phyloP scores from a whole-genome alignment of 2,797 vertebrate genomes.

The Merluccius polli region DNA sequence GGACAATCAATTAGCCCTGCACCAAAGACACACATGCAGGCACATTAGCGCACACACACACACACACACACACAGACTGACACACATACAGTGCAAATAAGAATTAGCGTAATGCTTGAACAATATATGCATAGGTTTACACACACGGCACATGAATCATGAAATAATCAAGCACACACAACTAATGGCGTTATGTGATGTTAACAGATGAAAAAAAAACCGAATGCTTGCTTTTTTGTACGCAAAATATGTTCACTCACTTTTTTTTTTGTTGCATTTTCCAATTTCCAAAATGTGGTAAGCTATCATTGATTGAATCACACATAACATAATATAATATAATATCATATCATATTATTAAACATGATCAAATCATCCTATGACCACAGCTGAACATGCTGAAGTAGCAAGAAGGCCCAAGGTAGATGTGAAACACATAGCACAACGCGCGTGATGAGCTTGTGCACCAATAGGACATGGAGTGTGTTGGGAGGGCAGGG shows the following conservation, averaged over 20 bases:
- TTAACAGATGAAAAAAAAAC: background rate
- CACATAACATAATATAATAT: background rate
- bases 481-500: background rate
- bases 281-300: background rate
- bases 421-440: background rate
- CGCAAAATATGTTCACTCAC: background rate
- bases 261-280: background rate
- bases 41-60: background rate
- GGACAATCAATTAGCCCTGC: slow-evolving; percentile 67
- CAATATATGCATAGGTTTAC: background rate
- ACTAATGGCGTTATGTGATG: background rate
- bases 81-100: background rate
- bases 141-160: background rate
- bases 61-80: background rate
- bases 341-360: background rate
- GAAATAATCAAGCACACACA: background rate
- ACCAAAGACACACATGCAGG: slow-evolving; percentile 21
- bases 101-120: background rate
- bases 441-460: too few species aligned
- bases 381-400: background rate
- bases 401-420: background rate
- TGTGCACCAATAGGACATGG: background rate
- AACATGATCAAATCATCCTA: background rate
- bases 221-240: background rate
- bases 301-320: background rate